Evolutionary conservation across 2,888 invertebrate genomes (phyloP).

Genomic region (Pammene aurita): DNA sequence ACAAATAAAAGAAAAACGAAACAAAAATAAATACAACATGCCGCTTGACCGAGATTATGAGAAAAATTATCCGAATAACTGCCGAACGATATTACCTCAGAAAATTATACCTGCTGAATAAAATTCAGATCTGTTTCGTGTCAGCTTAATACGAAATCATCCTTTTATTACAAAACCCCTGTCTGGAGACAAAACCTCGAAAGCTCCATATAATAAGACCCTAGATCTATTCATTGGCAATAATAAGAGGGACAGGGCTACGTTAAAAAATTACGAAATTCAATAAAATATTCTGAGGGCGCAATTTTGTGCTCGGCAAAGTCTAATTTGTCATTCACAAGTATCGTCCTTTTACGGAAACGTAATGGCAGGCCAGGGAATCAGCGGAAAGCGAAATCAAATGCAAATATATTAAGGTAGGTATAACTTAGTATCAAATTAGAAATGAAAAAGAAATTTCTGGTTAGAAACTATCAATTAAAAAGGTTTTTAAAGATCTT

Average conservation of each 20-base stretch:
- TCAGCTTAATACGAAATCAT: slow-evolving; percentile 6
- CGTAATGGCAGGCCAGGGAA: slow-evolving; percentile 54
- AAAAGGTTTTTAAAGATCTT: no score
- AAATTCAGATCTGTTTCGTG: slow-evolving; percentile 9
- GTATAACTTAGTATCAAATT: no score
- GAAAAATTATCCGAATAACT: background rate
- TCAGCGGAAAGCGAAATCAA: slow-evolving; percentile 47
- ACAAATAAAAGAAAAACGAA: background rate
- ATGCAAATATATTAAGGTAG: background rate
- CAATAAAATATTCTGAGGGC: slow-evolving; percentile 62
- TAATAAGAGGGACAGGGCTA: slow-evolving; percentile 41
- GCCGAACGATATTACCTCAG: background rate
- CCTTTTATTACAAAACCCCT: slow-evolving; percentile 3
- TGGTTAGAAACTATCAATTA: no score
- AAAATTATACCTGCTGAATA: slow-evolving; percentile 12
- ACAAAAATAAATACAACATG: background rate
- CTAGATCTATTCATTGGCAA: slow-evolving; percentile 32
- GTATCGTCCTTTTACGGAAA: slow-evolving; percentile 61
- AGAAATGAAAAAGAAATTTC: no score
- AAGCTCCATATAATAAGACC: slow-evolving; percentile 16
- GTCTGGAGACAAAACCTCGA: slow-evolving; percentile 5
- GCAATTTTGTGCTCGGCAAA: slow-evolving; percentile 65
- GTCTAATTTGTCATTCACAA: slow-evolving; percentile 75
- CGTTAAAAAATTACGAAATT: slow-evolving; percentile 58
- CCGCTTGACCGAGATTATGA: background rate